Evolutionary conservation across 2,113 vertebrate genomes (phyloP).

Genomic region (Phaethon lepturus): DNA sequence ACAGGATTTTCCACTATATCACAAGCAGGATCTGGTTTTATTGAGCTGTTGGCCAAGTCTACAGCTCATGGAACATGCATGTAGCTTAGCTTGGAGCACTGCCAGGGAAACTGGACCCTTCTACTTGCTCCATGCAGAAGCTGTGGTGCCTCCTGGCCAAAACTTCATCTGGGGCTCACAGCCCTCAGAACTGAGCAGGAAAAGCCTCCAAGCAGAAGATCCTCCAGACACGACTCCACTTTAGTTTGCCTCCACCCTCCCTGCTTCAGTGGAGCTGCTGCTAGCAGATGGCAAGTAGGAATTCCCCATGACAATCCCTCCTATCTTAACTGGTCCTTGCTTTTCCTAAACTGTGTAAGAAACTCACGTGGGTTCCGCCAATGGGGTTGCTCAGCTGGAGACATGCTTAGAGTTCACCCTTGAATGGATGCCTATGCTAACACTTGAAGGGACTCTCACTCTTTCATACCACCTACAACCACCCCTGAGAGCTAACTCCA

Average conservation of each 20-base stretch:
- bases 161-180: neutral
- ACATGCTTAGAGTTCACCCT: neutral
- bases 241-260: neutral
- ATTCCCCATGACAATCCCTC: neutral
- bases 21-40: neutral
- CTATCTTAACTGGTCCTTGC: neutral
- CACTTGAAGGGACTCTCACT: neutral
- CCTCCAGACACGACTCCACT: neutral
- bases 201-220: neutral
- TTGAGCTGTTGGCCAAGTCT: neutral
- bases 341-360: neutral
- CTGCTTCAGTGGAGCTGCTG: neutral
- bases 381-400: neutral
- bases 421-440: neutral
- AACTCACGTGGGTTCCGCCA: neutral
- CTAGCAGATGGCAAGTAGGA: neutral
- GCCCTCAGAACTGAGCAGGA: neutral
- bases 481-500: neutral
- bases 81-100: neutral
- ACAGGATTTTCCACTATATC: neutral
- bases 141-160: neutral
- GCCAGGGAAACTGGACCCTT: neutral
- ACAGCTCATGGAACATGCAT: neutral
- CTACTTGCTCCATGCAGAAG: neutral
- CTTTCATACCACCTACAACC: neutral